Evolutionary conservation across 1,140 invertebrate genomes (phyloP).

Genomic region (Brachionus angularis): DNA sequence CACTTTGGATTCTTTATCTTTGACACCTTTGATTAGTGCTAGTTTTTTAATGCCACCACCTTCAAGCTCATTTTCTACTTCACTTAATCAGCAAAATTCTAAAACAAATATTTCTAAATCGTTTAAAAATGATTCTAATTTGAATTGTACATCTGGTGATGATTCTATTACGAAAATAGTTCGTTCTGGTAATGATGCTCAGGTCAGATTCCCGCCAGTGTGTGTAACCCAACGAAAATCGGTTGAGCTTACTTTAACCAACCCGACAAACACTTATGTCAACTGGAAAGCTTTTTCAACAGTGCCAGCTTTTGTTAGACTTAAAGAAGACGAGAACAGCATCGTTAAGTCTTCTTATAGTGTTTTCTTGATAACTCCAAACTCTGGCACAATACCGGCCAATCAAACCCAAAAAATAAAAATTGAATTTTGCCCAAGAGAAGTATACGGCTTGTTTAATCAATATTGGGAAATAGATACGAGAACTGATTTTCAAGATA

Average conservation of each 20-base stretch:
- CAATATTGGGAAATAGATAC: constrained; percentile 42
- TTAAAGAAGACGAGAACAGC: neutral
- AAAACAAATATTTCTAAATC: neutral
- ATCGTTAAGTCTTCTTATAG: constrained; percentile 9
- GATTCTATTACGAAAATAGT: constrained; percentile 11
- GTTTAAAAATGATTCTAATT: neutral
- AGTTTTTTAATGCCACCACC: constrained; percentile 25
- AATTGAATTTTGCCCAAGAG: constrained; percentile 37
- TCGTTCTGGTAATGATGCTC: constrained; percentile 12
- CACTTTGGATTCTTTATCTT: constrained; percentile 27
- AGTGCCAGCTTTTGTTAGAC: neutral
- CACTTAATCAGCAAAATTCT: too few relatives aligned
- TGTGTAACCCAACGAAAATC: constrained; percentile 33
- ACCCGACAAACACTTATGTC: constrained; percentile 9
- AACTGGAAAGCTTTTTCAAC: constrained; percentile 41
- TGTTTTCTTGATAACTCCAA: constrained; percentile 18
- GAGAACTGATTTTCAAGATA: constrained; percentile 3
- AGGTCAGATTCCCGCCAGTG: constrained; percentile 11
- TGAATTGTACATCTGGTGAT: neutral
- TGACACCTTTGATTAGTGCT: constrained; percentile 34
- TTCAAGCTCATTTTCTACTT: constrained; percentile 6
- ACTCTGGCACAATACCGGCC: constrained; percentile 5
- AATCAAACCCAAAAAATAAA: constrained; percentile 38
- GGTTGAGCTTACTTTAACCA: constrained; percentile 23
- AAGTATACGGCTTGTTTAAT: constrained; percentile 13